Evolutionary conservation across 1,140 invertebrate genomes (phyloP).

Genomic region (Cydia fagiglandana): DNA sequence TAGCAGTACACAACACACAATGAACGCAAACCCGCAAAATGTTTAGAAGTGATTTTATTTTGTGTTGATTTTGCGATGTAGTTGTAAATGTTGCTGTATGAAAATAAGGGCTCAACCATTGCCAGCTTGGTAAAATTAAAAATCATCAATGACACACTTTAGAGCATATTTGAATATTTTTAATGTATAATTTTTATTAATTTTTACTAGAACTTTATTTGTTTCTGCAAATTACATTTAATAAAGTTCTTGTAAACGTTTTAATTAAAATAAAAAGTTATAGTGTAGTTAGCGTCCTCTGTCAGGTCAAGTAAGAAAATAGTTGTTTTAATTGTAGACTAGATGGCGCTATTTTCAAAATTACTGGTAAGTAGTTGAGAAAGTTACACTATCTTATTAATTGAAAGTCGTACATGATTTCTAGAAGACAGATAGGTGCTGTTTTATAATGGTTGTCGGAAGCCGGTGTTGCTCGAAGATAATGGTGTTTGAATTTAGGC

Average conservation of each 20-base stretch:
- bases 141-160: not conserved
- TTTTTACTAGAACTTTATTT: too few relatives aligned
- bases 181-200: too few relatives aligned
- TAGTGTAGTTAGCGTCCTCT: not conserved
- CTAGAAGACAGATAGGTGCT: not conserved
- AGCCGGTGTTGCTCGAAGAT: too few relatives aligned
- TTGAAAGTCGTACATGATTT: not conserved
- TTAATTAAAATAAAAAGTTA: not conserved
- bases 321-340: not conserved
- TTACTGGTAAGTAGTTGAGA: too few relatives aligned
- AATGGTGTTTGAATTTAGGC: too few relatives aligned
- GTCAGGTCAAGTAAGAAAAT: not conserved
- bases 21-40: slow-evolving; percentile 69
- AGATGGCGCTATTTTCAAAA: not conserved
- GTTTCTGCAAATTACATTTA: too few relatives aligned
- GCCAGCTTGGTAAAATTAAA: slow-evolving; percentile 37
- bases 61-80: slow-evolving; percentile 74
- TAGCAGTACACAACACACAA: slow-evolving; percentile 72
- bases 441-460: not conserved
- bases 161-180: not conserved
- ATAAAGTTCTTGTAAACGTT: too few relatives aligned
- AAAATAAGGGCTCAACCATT: slow-evolving; percentile 43
- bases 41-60: slow-evolving; percentile 78
- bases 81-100: slow-evolving; percentile 44
- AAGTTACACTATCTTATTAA: too few relatives aligned